Conservation (phyloP, 2,888 invertebrate genomes). For the Nomada lathburiana region DNA sequence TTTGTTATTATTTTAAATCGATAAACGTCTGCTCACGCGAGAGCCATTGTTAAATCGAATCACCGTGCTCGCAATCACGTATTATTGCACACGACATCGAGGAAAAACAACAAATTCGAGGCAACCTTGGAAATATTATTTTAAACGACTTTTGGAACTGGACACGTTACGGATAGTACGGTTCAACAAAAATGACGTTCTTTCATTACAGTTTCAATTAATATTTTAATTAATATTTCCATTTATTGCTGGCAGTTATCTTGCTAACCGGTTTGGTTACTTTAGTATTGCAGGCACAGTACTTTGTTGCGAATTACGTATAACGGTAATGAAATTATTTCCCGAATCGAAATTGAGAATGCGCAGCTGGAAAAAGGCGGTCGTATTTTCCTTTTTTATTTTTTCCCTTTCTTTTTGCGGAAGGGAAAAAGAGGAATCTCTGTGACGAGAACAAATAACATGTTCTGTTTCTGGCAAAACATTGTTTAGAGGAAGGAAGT, state of each 20-base stretch:
- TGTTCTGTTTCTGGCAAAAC: not conserved
- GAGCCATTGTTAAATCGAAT: constrained; percentile 49
- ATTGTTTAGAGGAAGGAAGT: not conserved
- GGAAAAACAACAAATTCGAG: constrained; percentile 35
- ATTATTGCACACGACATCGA: constrained; percentile 36
- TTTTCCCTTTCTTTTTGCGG: no score
- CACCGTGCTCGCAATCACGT: constrained; percentile 44
- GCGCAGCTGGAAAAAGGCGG: not conserved
- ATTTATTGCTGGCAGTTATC: not conserved
- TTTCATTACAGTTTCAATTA: constrained; percentile 3
- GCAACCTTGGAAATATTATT: constrained; percentile 43
- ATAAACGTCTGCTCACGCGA: constrained; percentile 46
- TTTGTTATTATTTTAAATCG: constrained; percentile 60
- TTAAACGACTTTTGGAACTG: constrained; percentile 17
- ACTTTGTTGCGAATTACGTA: no score
- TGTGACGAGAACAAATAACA: not conserved
- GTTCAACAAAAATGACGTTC: not conserved
- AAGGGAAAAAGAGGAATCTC: not conserved
- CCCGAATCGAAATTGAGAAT: not conserved
- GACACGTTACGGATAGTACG: not conserved
- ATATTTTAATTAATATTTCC: not conserved
- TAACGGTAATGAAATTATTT: not conserved
- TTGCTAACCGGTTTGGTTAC: not conserved
- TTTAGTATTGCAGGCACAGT: no score
- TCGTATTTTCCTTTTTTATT: not conserved